These are phyloP conservation scores for Dinocampus coccinellae DNA, from an alignment of 2,888 invertebrate genomes.

Conservation along the genomic window DNA sequence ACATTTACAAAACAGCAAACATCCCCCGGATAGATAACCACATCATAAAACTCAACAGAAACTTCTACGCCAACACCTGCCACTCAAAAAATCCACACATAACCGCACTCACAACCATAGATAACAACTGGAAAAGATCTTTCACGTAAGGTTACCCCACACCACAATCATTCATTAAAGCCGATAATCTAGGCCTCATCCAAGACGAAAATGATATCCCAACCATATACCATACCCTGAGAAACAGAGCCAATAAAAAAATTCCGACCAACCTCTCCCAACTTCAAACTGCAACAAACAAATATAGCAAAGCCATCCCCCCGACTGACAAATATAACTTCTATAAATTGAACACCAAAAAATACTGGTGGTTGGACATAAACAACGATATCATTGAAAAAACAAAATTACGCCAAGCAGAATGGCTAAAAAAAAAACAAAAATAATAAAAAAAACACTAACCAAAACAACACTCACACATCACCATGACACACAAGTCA, in stretches of 20 bases:
- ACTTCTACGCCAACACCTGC: slow-evolving; percentile 26
- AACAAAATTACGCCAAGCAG: no score
- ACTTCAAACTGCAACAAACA: no score
- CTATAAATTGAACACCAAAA: no score
- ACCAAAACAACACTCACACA: no score
- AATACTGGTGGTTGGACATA: no score
- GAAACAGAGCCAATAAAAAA: slow-evolving; percentile 4
- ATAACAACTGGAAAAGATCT: background rate
- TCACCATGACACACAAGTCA: no score
- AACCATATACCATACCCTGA: background rate
- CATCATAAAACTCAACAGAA: slow-evolving; percentile 26
- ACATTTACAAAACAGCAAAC: slow-evolving; percentile 15
- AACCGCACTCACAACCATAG: background rate
- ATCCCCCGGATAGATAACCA: slow-evolving; percentile 33
- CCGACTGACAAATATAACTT: no score
- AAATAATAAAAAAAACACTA: no score
- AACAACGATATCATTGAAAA: no score
- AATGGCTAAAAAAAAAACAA: background rate
- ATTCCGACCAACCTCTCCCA: background rate
- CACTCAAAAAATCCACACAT: slow-evolving; percentile 1
- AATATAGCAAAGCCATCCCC: no score
- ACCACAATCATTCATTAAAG: slow-evolving; percentile 6
- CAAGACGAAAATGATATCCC: slow-evolving; percentile 10
- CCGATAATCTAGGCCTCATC: background rate
- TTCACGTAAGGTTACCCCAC: background rate